These are phyloP conservation scores for Bembecia ichneumoniformis DNA, from an alignment of 2,888 invertebrate species.

Conservation along the genomic window DNA sequence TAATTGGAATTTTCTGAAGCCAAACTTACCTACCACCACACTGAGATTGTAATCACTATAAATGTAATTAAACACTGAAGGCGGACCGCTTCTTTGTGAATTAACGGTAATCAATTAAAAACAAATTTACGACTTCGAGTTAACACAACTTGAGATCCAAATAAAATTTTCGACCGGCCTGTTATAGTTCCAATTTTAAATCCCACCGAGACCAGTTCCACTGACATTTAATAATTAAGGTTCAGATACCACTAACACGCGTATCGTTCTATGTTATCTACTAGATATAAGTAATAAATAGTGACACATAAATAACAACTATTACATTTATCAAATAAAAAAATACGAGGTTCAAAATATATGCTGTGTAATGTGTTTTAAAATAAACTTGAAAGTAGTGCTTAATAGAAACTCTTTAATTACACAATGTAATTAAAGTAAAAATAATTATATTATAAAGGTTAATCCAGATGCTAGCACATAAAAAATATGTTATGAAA, in stretches of 20 bases:
- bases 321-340: background rate
- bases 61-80: slow-evolving; percentile 52
- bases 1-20: background rate
- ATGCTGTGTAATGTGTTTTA: no score
- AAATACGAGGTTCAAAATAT: no score
- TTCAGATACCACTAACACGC: background rate
- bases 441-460: no score
- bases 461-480: no score
- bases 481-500: no score
- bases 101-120: slow-evolving; percentile 58
- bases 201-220: slow-evolving; percentile 35
- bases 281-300: slow-evolving; percentile 7
- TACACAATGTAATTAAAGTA: no score
- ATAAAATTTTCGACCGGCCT: slow-evolving; percentile 38
- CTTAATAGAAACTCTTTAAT: no score
- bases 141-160: slow-evolving; percentile 32
- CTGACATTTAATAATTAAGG: slow-evolving; percentile 22
- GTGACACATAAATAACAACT: slow-evolving; percentile 1
- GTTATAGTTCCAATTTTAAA: slow-evolving; percentile 49
- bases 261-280: slow-evolving; percentile 7
- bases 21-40: background rate
- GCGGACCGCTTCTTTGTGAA: slow-evolving; percentile 49
- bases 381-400: no score
- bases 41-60: slow-evolving; percentile 39
- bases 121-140: slow-evolving; percentile 45